These are phyloP conservation scores for Xylocampa areola DNA, from an alignment of 2,888 invertebrate species.

Conservation along the genomic window DNA sequence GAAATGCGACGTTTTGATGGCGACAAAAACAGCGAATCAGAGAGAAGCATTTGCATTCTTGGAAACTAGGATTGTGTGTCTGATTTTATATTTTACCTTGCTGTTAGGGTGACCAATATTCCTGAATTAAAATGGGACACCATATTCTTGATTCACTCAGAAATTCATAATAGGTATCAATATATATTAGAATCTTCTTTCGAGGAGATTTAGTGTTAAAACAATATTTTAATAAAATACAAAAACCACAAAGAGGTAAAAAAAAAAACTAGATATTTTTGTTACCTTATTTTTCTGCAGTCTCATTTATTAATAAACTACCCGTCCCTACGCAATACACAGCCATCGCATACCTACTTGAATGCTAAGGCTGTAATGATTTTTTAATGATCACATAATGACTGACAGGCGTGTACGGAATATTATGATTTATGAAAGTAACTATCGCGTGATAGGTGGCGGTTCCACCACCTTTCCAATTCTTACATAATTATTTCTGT, in stretches of 20 bases:
- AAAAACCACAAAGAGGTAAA: too few relatives aligned
- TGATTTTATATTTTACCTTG: constrained; percentile 31
- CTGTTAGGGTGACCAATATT: constrained; percentile 29
- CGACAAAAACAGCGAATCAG: constrained; percentile 58
- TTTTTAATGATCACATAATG: constrained; percentile 87
- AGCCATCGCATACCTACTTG: constrained; percentile 41
- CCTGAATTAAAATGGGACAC: neutral
- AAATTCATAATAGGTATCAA: too few relatives aligned
- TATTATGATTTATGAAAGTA: constrained; percentile 81
- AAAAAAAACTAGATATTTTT: too few relatives aligned
- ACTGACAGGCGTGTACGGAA: constrained; percentile 76
- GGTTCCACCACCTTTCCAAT: constrained; percentile 43
- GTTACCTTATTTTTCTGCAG: too few relatives aligned
- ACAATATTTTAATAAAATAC: too few relatives aligned
- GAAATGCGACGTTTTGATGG: constrained; percentile 42
- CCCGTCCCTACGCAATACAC: constrained; percentile 27
- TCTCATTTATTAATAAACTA: constrained; percentile 23
- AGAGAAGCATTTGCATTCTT: constrained; percentile 56
- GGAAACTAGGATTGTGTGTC: constrained; percentile 31
- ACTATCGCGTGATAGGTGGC: constrained; percentile 80
- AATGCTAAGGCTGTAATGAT: constrained; percentile 77
- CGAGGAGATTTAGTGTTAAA: too few relatives aligned
- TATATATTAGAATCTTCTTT: too few relatives aligned
- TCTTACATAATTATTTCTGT: constrained; percentile 58
- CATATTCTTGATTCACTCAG: neutral